Base-by-base conservation (phyloP, 2,888 invertebrate genomes). In the Dexiosoma caninum region DNA sequence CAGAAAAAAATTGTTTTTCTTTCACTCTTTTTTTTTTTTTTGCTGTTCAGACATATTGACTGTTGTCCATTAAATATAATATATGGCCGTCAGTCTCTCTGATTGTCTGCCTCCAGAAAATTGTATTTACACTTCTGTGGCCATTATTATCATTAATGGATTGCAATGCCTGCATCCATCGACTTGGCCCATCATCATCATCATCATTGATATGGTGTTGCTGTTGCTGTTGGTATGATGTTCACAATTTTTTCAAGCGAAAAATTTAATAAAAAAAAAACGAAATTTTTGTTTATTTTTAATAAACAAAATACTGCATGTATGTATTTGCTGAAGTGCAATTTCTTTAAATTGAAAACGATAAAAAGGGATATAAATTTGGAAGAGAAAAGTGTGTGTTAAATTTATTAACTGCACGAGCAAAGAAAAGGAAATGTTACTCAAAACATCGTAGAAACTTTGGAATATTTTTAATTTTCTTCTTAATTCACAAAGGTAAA, bases 61-160 rank as follows among this genome's bases (percentile, higher is more conserved):
- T 23, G 37, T 60, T 60, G 51, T 23, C 7, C 55, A 44, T 46
- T 66, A 5, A 64, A 64, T 19, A 27, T 21, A 30, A n/a, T 57
- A 37, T 4, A 32, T 12, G 9, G 4, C 10, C 10, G 35, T 57
- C 0, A 21, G 21, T 21, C 7, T 3, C 60, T 62, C 42, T 72
- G 30, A 49, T 21, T 69, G 77, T 57, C 67, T 60, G 44, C 23
- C 60, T 60, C 37, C 76, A 60, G 53, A 76, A 62, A 69, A 62
- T 55, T 35, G 35, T 76, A 76, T 76, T 76, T 76, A 76, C 76
- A 76, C 60, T 69, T 76, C 19, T 44, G 62, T 62, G 60, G 53
- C 77, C 80, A 55, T 70, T 77, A 49, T 70, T 77, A 72, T 77
- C 53, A 62, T 64, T 40, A 70, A 46, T 21, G 35, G 21, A 37